phyloP scores from a whole-genome alignment of 2,113 vertebrate species.

The Colistium nudipinnis region DNA sequence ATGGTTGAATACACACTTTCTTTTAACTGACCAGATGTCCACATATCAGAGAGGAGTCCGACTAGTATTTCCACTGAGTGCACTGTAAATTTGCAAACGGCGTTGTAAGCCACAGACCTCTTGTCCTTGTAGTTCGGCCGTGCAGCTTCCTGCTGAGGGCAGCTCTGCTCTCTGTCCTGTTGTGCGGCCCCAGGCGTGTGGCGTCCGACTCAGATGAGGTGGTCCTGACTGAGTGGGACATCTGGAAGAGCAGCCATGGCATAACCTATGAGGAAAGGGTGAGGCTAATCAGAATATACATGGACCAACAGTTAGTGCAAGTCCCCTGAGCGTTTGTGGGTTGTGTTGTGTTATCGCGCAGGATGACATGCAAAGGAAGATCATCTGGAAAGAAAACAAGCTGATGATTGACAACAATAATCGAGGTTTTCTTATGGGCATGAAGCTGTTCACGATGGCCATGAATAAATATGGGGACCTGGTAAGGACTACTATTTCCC shows the following conservation, averaged over 20 bases:
- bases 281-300: slow-evolving; percentile 8
- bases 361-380: slow-evolving; percentile 69
- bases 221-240: slow-evolving; percentile 67
- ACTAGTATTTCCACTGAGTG: not conserved
- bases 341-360: slow-evolving; percentile 26
- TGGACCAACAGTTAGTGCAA: not conserved
- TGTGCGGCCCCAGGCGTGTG: slow-evolving; percentile 43
- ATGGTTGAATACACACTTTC: no score
- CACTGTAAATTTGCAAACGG: not conserved
- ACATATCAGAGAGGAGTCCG: not conserved
- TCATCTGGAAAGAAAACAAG: slow-evolving; percentile 79
- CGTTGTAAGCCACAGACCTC: not conserved
- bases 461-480: slow-evolving; percentile 84
- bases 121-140: slow-evolving; percentile 40
- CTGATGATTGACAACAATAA: slow-evolving; percentile 77
- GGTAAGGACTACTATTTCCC: slow-evolving; percentile 41
- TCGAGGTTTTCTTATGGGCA: slow-evolving; percentile 65
- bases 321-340: not conserved
- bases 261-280: slow-evolving; percentile 72
- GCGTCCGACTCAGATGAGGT: slow-evolving; percentile 74
- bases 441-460: slow-evolving; percentile 73
- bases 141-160: slow-evolving; percentile 50
- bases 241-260: slow-evolving; percentile 76
- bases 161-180: slow-evolving; percentile 53
- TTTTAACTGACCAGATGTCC: not conserved